A percentile compares a stretch with the other conserved stretches of the same genome.
Evolutionary conservation across 2,797 vertebrate species (phyloP).

Genomic region (Thripadectes ignobilis): DNA sequence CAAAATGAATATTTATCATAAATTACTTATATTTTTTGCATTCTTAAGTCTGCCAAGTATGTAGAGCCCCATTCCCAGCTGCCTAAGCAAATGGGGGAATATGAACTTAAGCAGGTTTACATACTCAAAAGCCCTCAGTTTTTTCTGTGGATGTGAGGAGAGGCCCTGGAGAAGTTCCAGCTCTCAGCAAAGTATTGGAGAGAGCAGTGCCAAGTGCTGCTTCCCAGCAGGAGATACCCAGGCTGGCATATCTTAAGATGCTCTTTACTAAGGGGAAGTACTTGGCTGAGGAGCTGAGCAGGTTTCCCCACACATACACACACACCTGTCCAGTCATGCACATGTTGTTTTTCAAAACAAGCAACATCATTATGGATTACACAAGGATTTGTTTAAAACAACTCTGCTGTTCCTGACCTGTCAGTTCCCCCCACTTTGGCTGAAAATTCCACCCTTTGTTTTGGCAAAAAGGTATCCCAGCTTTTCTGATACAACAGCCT

Average conservation of each 20-base stretch:
- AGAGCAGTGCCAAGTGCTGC: slow-evolving; percentile 24
- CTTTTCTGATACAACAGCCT: neutral
- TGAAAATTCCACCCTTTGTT: neutral
- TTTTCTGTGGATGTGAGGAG: neutral
- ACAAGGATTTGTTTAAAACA: slow-evolving; percentile 32
- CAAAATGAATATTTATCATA: neutral
- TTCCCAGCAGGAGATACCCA: slow-evolving; percentile 13
- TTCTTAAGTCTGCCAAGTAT: neutral
- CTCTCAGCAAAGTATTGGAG: neutral
- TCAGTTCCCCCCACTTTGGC: neutral
- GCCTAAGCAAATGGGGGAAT: neutral
- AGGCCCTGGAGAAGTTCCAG: slow-evolving; percentile 57
- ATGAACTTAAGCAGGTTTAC: neutral
- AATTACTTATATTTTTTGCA: neutral
- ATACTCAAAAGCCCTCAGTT: neutral
- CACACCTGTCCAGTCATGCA: neutral
- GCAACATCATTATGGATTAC: neutral
- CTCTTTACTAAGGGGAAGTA: slow-evolving; percentile 16
- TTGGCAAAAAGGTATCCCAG: neutral
- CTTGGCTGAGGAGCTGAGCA: slow-evolving; percentile 37
- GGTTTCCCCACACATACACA: neutral
- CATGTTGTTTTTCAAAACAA: slow-evolving; percentile 24
- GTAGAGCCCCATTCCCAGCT: neutral
- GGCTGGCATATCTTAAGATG: slow-evolving; percentile 10
- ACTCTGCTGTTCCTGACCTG: neutral